Percentiles rank a stretch among this genome's conserved stretches.
Conservation (phyloP, 2,797 vertebrate species). For the Sebastes glaucus region DNA sequence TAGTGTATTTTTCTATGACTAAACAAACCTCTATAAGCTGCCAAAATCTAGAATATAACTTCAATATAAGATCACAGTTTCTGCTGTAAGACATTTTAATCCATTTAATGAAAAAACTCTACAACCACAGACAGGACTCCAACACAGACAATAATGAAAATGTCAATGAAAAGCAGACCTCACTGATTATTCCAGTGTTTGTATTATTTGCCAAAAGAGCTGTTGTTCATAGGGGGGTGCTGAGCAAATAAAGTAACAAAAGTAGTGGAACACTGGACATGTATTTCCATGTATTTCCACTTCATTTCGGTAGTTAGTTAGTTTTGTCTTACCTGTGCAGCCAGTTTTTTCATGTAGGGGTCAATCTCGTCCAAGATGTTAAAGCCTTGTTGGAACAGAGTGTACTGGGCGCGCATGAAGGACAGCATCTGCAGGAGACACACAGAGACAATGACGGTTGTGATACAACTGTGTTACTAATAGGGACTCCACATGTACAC, state of each 20-base stretch:
- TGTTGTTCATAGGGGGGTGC: neutral
- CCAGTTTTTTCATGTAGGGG: slow-evolving; percentile 97
- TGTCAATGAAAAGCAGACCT: neutral
- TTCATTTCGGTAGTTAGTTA: neutral
- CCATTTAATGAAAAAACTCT: neutral
- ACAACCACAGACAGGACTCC: neutral
- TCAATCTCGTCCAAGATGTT: slow-evolving; percentile 93
- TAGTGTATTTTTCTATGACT: neutral
- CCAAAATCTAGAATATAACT: neutral
- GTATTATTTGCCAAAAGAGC: neutral
- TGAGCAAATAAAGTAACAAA: neutral
- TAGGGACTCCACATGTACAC: neutral
- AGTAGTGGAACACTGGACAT: neutral
- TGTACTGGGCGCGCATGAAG: slow-evolving; percentile 97
- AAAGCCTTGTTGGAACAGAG: slow-evolving; percentile 95
- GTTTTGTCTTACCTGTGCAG: slow-evolving; percentile 85
- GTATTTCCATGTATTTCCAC: neutral
- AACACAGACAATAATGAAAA: neutral
- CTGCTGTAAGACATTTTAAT: neutral
- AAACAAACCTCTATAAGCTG: neutral
- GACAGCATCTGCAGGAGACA: slow-evolving; percentile 91
- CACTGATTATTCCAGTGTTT: neutral
- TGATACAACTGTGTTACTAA: neutral
- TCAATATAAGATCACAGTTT: neutral
- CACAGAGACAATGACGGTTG: neutral